Evolutionary conservation across 2,113 vertebrate genomes (phyloP).

Genomic region (Myotis lucifugus): DNA sequence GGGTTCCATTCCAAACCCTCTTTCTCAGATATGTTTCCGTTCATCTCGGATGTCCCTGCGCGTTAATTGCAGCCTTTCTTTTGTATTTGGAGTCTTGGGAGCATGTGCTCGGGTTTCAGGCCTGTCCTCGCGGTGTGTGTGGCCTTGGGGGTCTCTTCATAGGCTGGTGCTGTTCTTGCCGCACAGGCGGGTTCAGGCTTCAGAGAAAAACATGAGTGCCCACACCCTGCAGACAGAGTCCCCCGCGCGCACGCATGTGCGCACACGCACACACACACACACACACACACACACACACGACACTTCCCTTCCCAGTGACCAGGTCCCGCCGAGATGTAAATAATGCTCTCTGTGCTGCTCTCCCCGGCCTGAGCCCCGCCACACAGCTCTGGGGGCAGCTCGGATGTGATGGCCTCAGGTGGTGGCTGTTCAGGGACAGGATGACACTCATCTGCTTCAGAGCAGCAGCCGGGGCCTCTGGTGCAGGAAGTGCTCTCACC

Average conservation of each 20-base stretch:
- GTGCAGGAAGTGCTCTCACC: slow-evolving; percentile 28
- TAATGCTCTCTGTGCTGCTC: too few species aligned
- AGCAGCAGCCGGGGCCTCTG: not conserved
- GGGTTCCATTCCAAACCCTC: not conserved
- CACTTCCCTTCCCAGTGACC: too few species aligned
- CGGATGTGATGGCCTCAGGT: not conserved
- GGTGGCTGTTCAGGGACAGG: not conserved
- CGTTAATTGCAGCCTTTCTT: not conserved
- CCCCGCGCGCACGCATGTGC: too few species aligned
- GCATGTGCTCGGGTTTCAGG: not conserved
- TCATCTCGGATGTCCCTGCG: not conserved
- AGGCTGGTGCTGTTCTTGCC: not conserved
- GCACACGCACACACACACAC: too few species aligned
- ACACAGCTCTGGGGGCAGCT: not conserved
- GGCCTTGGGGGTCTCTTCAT: too few species aligned
- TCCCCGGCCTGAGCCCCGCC: not conserved
- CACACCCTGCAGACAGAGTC: too few species aligned
- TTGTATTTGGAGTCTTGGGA: not conserved
- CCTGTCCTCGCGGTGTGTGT: not conserved
- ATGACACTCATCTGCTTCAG: not conserved
- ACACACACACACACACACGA: too few species aligned
- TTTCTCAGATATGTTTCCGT: not conserved
- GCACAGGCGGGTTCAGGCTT: not conserved
- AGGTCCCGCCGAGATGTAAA: too few species aligned
- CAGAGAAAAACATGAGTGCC: too few species aligned